phyloP scores from a whole-genome alignment of 2,888 invertebrate genomes.

The Pedicia rivosa region DNA sequence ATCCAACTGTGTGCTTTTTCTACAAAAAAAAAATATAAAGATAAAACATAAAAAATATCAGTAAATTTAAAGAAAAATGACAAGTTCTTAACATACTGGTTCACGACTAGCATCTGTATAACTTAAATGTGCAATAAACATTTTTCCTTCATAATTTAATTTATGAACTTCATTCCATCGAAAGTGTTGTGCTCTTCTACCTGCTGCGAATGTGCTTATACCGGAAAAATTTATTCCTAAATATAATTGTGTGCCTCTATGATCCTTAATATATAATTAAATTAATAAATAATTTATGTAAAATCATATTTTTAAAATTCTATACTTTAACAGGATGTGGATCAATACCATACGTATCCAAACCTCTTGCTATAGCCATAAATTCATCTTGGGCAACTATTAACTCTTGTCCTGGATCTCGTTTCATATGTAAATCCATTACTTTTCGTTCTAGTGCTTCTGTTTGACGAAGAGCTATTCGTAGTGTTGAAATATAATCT shows the following conservation, averaged over 20 bases:
- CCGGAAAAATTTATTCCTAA: constrained; percentile 92
- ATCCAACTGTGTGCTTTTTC: constrained; percentile 90
- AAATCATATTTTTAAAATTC: constrained; percentile 1
- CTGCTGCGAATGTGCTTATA: constrained; percentile 87
- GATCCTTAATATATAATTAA: constrained; percentile 45
- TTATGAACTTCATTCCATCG: constrained; percentile 93
- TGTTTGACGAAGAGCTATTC: constrained; percentile 83
- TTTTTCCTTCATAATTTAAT: constrained; percentile 93
- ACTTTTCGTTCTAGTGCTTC: constrained; percentile 84
- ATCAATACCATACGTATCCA: constrained; percentile 96
- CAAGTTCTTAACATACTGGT: constrained; percentile 19
- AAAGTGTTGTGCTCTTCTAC: constrained; percentile 84
- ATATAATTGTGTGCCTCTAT: constrained; percentile 80
- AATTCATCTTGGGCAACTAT: constrained; percentile 81
- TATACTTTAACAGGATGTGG: constrained; percentile 91
- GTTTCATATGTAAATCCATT: constrained; percentile 77
- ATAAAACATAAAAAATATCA: constrained; percentile 10
- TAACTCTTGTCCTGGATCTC: constrained; percentile 72
- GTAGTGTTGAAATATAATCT: constrained; percentile 82
- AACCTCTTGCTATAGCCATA: constrained; percentile 73
- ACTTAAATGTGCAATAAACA: constrained; percentile 90
- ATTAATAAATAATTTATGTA: constrained; percentile 1
- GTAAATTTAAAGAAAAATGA: constrained; percentile 5
- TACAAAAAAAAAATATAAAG: constrained; percentile 31
- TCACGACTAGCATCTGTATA: constrained; percentile 66